Conservation (phyloP, 2,113 vertebrate genomes). For the Rhinoderma darwinii region DNA sequence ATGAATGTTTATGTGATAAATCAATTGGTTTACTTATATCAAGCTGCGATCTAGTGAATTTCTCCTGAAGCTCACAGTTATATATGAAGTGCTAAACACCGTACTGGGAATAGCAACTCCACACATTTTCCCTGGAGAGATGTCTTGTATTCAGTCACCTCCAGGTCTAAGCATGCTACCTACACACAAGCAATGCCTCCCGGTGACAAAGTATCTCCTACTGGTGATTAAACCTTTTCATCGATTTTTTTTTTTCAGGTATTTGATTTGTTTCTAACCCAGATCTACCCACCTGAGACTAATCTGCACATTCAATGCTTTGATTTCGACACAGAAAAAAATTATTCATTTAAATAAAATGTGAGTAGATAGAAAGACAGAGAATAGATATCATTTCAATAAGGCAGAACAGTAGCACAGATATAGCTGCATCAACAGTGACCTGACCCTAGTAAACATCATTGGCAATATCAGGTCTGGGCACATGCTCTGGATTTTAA, state of each 20-base stretch:
- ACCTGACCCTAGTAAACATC: neutral
- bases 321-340: neutral
- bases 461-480: neutral
- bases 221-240: neutral
- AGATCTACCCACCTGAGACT: constrained; percentile 12
- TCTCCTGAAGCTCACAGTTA: neutral
- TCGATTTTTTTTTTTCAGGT: neutral
- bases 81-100: neutral
- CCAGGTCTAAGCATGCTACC: neutral
- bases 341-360: neutral
- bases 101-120: neutral
- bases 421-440: neutral
- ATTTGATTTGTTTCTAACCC: constrained; percentile 34
- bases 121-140: neutral
- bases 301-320: neutral
- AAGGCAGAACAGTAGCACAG: neutral
- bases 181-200: neutral
- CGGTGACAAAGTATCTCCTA: constrained; percentile 11
- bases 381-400: neutral
- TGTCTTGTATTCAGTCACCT: neutral
- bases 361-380: neutral
- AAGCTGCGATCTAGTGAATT: neutral
- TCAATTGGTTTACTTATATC: neutral
- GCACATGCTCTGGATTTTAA: neutral
- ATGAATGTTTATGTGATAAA: neutral